Evolutionary conservation across 2,797 vertebrate species (phyloP), one percentile per base, ranked within the genome.

Genomic region (Huso huso): DNA sequence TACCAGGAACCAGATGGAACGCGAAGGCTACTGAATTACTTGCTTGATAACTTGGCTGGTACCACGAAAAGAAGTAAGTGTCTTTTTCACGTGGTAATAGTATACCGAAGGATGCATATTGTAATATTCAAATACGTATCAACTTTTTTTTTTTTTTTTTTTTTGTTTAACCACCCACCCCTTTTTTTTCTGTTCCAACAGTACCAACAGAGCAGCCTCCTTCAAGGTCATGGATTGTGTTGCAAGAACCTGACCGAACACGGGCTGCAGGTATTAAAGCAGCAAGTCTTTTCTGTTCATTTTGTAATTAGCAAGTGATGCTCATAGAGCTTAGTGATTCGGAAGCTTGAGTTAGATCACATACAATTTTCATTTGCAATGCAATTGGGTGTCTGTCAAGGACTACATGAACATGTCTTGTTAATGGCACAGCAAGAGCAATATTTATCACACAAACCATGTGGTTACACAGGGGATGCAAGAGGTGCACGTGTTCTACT

Each of bases 41-140:
- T 98, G 92, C 91, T 98, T 88, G 96, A 98, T 95, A 95, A 97
- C 92, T 95, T 98, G 85, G 93, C 96, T 86, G 94, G 95, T 85
- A 92, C 94, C 89, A 93, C 95, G 86, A 97, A 97, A 87, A 93
- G 94, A 89, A 92, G 96, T 98, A 88, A 93, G 94, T 95, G 77
- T 69, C 10, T 23, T 10, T 7, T 37, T 6, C 8, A 7, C 7
- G 15, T 70, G 9, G 50, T n/a, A 71, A 11, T 37, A 12, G 15
- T 18, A 48, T 69, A 23, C 57, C 10, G 58, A 70, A 70, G 12
- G 51, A 37, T 48, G 1, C 7, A 55, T 62, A 12, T 68, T 69
- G 58, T 10, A 8, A 51, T 48, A 53, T 49, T 69, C 0, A 68
- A 13, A 10, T 55, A 7, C n/a, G 6, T 53, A 18, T 18, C 18